Percentiles rank a stretch among this genome's conserved stretches.
phyloP scores from a whole-genome alignment of 2,888 invertebrate species.

The Cataglyphis rosenhaueri region DNA sequence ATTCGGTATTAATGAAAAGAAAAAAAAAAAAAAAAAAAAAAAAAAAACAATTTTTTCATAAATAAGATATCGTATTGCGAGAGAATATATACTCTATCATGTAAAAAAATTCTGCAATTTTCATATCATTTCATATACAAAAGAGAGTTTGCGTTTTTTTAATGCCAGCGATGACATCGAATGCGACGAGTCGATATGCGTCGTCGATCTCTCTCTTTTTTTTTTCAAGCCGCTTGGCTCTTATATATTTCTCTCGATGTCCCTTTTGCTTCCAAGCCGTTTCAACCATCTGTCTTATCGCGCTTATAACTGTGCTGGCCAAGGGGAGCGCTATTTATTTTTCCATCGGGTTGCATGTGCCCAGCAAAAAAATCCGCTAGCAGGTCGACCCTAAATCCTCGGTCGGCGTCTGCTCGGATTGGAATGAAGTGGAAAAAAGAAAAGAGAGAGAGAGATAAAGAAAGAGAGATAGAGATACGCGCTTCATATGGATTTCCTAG shows the following conservation, averaged over 20 bases:
- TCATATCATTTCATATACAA: background rate
- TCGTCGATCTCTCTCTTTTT: constrained; percentile 4
- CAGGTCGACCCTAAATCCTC: constrained; percentile 63
- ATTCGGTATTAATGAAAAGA: background rate
- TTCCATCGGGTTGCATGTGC: constrained; percentile 56
- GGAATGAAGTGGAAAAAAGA: background rate
- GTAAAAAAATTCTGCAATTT: background rate
- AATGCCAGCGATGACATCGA: constrained; percentile 10
- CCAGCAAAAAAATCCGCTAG: constrained; percentile 47
- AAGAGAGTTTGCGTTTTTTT: background rate
- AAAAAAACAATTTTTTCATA: background rate
- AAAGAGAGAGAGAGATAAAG: constrained; percentile 1
- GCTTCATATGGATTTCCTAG: constrained; percentile 34
- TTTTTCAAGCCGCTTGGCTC: constrained; percentile 2
- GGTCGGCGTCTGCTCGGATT: constrained; percentile 56
- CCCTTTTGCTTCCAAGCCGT: constrained; percentile 29
- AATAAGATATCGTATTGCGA: background rate
- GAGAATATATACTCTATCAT: background rate
- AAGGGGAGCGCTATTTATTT: constrained; percentile 68
- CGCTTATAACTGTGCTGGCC: constrained; percentile 11
- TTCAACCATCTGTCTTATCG: constrained; percentile 63
- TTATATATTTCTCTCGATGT: constrained; percentile 15
- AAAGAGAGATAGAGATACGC: constrained; percentile 1
- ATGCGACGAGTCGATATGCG: constrained; percentile 7
- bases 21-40: no score